Conservation (phyloP, 2,113 vertebrate genomes). For the Hippopotamus amphibius region DNA sequence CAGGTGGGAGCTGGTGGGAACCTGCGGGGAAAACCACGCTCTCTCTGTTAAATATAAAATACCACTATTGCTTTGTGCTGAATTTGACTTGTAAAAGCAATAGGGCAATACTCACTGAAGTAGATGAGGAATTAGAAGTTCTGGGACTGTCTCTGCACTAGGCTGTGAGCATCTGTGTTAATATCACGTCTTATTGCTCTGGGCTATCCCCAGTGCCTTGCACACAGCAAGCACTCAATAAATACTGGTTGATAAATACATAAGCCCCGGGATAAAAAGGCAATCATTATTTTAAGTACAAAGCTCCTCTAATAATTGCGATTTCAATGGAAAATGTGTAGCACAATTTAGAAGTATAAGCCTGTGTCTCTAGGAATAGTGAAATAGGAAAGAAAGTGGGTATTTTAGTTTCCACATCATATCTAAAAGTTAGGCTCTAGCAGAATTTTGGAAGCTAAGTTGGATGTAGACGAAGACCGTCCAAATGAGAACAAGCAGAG, state of each 20-base stretch:
- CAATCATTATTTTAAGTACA: not conserved
- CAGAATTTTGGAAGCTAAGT: not conserved
- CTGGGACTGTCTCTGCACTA: not conserved
- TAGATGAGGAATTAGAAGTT: not conserved
- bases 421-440: not conserved
- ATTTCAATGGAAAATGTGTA: not conserved
- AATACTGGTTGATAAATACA: not conserved
- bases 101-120: not conserved
- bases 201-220: fast-evolving
- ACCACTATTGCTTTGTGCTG: not conserved
- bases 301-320: not conserved
- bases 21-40: not conserved
- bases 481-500: no score
- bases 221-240: not conserved
- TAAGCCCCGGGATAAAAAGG: not conserved
- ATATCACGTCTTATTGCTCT: not conserved
- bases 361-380: not conserved
- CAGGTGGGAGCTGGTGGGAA: not conserved
- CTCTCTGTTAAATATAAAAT: not conserved
- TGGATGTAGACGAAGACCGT: not conserved
- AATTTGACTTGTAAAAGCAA: not conserved
- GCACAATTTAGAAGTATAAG: not conserved
- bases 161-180: not conserved
- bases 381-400: not conserved
- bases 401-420: not conserved